Evolutionary conservation across 2,888 invertebrate species (phyloP), one percentile per base, ranked within the genome.

Genomic region (Drosophila vallismaia): DNA sequence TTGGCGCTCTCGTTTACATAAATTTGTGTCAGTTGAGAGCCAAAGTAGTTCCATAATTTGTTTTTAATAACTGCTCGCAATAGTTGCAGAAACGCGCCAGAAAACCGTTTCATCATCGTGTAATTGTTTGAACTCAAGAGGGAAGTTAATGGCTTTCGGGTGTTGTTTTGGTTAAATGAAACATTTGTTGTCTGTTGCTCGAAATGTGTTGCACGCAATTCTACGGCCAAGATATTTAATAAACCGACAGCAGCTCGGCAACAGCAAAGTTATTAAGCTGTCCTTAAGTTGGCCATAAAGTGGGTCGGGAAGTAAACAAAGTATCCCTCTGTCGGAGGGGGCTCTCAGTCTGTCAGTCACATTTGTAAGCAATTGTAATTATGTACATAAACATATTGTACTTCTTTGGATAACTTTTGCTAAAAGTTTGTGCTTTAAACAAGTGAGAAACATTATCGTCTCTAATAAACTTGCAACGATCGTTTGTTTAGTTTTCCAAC

Each of bases 261-360:
- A 49, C 71, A 75, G 74, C 73, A 70, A 68, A 87, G 82, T 87
- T 82, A 85, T 85, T 79, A 79, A 87, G 77, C 45, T 57, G 56
- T 64, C 50, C 67, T 55, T 48, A 75, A 79, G 77, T 60, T 44
- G 52, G 19, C 31, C 72, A 63, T 70, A 38, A 69, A 69, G 44
- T 52, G 42, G 70, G 29, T 46, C 57, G 14, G 51, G 10, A 12
- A 7, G 28, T 42, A 26, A 24, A 28, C 38, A 24, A 29, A 24
- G 24, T 29, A 36, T 4, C 36, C 12, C 24, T 33, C 24, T 26
- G 50, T 28, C 24, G 8, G 9, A 14, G 29, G 1, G 3, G 12
- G 19, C 28, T 28, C 28, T 19, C 19, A 19, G 28, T 4, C 8
- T 63, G 19, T 19, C n/a, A 33, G 42, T 12, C n/a, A 14, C 10